These are phyloP conservation scores for Fabriciana adippe DNA, from an alignment of 2,888 invertebrate genomes.

Conservation along the genomic window DNA sequence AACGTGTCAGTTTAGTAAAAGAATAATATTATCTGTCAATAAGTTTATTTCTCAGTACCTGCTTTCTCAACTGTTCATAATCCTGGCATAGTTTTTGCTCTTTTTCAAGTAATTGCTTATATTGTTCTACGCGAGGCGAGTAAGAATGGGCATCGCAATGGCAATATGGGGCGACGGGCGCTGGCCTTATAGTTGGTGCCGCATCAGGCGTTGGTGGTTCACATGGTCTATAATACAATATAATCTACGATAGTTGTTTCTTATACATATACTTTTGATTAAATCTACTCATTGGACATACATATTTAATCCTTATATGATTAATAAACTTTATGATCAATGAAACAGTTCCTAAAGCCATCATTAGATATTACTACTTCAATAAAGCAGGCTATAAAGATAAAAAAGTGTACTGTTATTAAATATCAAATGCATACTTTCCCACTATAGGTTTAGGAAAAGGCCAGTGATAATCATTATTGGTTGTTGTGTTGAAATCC, in stretches of 20 bases:
- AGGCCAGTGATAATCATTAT: conserved; percentile 83
- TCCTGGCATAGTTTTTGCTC: conserved; percentile 82
- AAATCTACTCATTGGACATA: no score
- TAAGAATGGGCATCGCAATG: conserved; percentile 85
- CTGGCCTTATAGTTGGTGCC: conserved; percentile 69
- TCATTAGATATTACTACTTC: no score
- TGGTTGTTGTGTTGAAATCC: conserved; percentile 75
- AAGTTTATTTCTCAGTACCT: conserved; percentile 52
- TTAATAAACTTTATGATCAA: no score
- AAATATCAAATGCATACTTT: conserved; percentile 63
- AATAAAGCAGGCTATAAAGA: no score
- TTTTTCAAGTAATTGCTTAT: conserved; percentile 83
- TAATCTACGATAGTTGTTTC: background rate
- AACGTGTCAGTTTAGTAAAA: background rate
- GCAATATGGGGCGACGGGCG: conserved; percentile 83
- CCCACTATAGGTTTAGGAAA: conserved; percentile 80
- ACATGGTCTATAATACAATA: conserved; percentile 71
- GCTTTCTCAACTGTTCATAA: conserved; percentile 72
- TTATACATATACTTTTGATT: no score
- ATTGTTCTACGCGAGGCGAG: conserved; percentile 82
- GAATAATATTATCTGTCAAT: background rate
- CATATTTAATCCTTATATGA: no score
- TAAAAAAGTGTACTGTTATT: background rate
- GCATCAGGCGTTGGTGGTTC: conserved; percentile 81
- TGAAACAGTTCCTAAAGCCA: no score